Base-by-base conservation (phyloP, 2,888 invertebrate species). In the Cerastis leucographa region DNA sequence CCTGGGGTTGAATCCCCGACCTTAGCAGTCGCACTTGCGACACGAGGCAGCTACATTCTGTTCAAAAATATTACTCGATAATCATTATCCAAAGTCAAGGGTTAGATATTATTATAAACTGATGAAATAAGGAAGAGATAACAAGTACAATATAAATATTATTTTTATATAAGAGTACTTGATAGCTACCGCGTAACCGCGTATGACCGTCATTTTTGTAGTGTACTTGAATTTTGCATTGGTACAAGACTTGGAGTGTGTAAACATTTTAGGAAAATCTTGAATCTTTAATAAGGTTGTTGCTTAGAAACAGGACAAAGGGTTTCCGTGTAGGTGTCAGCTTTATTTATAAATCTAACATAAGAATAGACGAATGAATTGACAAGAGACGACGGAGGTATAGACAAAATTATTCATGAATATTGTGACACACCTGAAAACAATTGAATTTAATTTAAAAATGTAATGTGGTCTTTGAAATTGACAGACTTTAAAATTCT, bases 81-180 rank as follows among this genome's bases (percentile, higher is more conserved):
- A 65, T 74, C 62, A 80, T 68, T 72, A 80, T 75, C 44, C 66
- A 66, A 76, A 69, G 87, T 85, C 87, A 88, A 64, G 81, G 89
- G 87, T 89, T 83, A 88, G 78, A 70, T 83, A 79, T 80, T 62
- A 72, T 66, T 78, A 25, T 78, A 70, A 77, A 77, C 88, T 88
- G 78, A 86, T 81, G 85, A 88, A 88, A 88, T 74, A 79, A 88
- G 88, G 88, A 88, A 88, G 79, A 68, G 88, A 88, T 88, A 88
- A 88, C 62, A 78, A 64, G 75, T 54, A 77, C 81, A 76, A 85
- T 77, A 81, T 82, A 88, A 85, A 85, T 74, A 89, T 73, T 77
- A 70, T 77, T 83, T 79, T 83, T 76, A 70, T 84, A 71, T 71
- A 76, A 80, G 78, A 75, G 74, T 81, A 35, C 80, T 86, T 65